phyloP scores from a whole-genome alignment of 2,888 invertebrate genomes.

The Synanthedon myopaeformis region DNA sequence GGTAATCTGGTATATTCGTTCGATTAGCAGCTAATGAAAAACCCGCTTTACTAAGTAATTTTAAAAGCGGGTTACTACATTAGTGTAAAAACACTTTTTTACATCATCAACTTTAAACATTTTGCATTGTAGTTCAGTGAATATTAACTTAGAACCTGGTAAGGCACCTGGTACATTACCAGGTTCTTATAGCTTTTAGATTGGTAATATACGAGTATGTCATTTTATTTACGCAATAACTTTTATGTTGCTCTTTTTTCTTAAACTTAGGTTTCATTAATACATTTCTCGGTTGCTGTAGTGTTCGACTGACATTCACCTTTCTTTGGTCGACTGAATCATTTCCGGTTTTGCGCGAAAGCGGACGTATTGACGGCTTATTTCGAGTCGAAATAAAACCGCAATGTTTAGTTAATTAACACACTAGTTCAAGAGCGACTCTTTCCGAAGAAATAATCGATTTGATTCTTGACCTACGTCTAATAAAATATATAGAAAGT shows the following conservation, averaged over 20 bases:
- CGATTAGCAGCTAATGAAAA: no score
- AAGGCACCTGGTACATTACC: no score
- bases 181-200: no score
- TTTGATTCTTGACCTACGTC: not conserved
- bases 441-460: constrained; percentile 23
- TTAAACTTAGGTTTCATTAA: not conserved
- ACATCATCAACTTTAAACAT: no score
- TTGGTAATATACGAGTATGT: no score
- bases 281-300: not conserved
- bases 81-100: no score
- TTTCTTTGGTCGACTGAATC: constrained; percentile 24
- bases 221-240: not conserved
- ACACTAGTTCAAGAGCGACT: constrained; percentile 40
- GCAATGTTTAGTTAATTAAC: not conserved
- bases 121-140: no score
- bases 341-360: constrained; percentile 54
- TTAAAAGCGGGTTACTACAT: no score
- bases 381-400: constrained; percentile 16
- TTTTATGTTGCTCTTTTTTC: not conserved
- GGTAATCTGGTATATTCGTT: no score
- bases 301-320: constrained; percentile 47
- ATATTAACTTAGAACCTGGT: no score
- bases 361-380: constrained; percentile 31
- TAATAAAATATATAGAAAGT: not conserved
- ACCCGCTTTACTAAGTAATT: no score